These are phyloP conservation scores for Eilema sororculum DNA, from an alignment of 2,888 invertebrate genomes.

Conservation along the genomic window DNA sequence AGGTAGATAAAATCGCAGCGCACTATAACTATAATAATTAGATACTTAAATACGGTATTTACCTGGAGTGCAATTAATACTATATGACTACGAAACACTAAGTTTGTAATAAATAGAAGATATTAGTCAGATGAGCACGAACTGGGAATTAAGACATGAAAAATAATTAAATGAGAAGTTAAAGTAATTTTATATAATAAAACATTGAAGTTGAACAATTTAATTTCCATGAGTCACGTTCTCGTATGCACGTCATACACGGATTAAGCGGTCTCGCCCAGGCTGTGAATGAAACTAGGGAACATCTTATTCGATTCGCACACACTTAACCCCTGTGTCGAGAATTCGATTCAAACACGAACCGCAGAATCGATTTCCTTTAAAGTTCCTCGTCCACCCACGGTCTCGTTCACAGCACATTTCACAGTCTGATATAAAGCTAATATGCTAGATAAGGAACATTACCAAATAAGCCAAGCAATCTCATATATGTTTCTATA, in stretches of 20 bases:
- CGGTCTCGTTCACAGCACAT: conserved; percentile 63
- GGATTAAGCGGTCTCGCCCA: conserved; percentile 41
- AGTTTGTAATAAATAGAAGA: not conserved
- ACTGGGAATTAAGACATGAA: conserved; percentile 30
- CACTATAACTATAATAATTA: not conserved
- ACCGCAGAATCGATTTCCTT: conserved; percentile 75
- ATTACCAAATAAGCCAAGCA: conserved; percentile 38
- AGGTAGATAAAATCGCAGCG: not conserved
- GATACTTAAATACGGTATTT: not conserved
- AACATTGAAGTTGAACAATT: conserved; percentile 45
- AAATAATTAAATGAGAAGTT: conserved; percentile 29
- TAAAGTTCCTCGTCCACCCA: conserved; percentile 77
- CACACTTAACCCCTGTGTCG: conserved; percentile 76
- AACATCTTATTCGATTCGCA: conserved; percentile 77
- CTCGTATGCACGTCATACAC: conserved; percentile 30
- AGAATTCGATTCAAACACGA: conserved; percentile 72
- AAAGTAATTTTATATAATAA: conserved; percentile 23
- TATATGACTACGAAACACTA: not conserved
- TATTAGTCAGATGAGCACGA: conserved; percentile 13
- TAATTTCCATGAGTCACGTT: conserved; percentile 41
- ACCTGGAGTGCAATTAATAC: not conserved
- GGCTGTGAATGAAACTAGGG: conserved; percentile 51
- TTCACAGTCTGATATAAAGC: conserved; percentile 57
- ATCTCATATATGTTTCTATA: conserved; percentile 27
- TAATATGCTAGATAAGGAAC: conserved; percentile 42